Base-by-base conservation (phyloP, 2,113 vertebrate species). In the Planiliza haematocheilus region DNA sequence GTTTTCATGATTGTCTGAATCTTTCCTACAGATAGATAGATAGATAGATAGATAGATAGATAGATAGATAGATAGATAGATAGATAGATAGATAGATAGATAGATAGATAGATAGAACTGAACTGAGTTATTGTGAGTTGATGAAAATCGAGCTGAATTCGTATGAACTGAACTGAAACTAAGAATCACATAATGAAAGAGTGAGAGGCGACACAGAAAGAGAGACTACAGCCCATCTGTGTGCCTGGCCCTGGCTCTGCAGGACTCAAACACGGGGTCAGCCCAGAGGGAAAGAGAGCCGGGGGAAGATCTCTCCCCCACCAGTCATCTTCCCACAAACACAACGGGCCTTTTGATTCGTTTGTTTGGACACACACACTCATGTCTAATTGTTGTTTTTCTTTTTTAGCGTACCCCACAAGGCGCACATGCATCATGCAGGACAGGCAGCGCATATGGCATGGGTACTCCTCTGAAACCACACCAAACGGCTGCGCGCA, bases 351-450 rank as follows among this genome's bases (percentile, higher is more conserved):
- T 93, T 95, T 96, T 96, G 93, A 94, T 95, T 95, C 93, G 93
- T 95, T 93, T 96, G 95, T 96, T 95, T 96, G 95, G 95, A 96
- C 95, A 96, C 95, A 96, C 94, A 95, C 95, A 95, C 95, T 96
- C 95, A 94, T 94, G 93, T 96, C 94, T 96, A 95, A 96, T 96
- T 96, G 95, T 95, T 95, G 94, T 95, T 94, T 96, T 94, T 94
- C 94, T 94, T 94, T 84, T 95, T 94, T 89, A 93, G 94, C 90
- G 91, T 93, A 88, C 92, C 94, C 93, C 95, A 95, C 93, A 94
- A 92, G 92, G 92, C 91, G 91, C 92, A 88, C 90, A 85, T 68
- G 86, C 86, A 84, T 80, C 83, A 74, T 38, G 74, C 77, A 64
- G 82, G 51, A 73, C 83, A 63, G 67, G 38, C 83, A 14, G 86